phyloP scores from a whole-genome alignment of 2,797 vertebrate genomes.

The Cirrhinus molitorella region DNA sequence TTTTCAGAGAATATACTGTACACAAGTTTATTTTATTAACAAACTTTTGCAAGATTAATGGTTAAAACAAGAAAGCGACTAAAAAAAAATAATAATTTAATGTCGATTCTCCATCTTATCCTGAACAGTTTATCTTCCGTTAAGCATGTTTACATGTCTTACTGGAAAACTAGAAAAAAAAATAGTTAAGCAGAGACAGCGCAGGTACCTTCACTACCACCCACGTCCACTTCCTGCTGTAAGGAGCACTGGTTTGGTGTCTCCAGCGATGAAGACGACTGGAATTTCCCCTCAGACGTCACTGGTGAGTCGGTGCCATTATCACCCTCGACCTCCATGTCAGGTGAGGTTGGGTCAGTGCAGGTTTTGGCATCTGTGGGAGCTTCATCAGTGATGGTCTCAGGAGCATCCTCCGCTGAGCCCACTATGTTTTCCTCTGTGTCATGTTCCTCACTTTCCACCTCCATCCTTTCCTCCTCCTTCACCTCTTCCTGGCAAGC shows the following conservation, averaged over 20 bases:
- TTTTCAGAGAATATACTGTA: neutral
- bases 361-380: neutral
- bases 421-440: neutral
- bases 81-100: neutral
- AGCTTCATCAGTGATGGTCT: neutral
- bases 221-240: constrained; percentile 38
- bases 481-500: constrained; percentile 45
- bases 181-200: neutral
- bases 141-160: neutral
- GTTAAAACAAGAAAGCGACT: neutral
- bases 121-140: neutral
- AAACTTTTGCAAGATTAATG: too few species aligned
- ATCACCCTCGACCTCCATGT: neutral
- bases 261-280: neutral
- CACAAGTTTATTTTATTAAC: neutral
- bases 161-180: neutral
- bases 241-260: constrained; percentile 8
- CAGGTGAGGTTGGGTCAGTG: neutral
- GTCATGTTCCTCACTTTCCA: constrained; percentile 10
- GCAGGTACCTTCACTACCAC: constrained; percentile 32
- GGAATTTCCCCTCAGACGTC: constrained; percentile 20
- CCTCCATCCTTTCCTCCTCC: constrained; percentile 45
- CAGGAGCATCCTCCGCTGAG: neutral
- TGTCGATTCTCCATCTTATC: neutral
- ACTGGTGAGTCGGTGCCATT: neutral